Base-by-base conservation (phyloP, 37 sponge, comb jelly and placozoan genomes). In the Cliona cf. orientalis region DNA sequence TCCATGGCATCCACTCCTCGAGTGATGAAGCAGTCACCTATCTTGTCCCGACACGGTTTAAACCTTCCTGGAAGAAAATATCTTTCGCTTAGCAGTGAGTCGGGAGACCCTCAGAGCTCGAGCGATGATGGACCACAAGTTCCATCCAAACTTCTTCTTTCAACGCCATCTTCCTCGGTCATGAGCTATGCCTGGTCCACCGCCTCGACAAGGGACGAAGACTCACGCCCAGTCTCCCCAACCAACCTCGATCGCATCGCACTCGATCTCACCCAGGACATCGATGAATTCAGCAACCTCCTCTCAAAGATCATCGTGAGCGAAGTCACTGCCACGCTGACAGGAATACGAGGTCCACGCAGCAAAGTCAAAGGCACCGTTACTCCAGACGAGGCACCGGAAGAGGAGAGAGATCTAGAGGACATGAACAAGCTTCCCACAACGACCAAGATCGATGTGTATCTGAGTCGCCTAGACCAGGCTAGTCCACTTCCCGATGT, bases 141-240 rank as follows among this genome's bases (percentile, higher is more conserved):
- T 66, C 66, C 21, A 22, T 23, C 41, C 28, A 76, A 76, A 43
- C 45, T 45, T 41, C 63, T 42, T 9, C 74, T 71, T n/a, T 66
- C 74, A 31, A 56, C 67, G 26, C 70, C 78, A 2, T 38, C 55
- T 26, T 29, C 63, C 2, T 82, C 83, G 28, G 77, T 83, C 12
- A 74, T 66, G 75, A 79, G 85, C 46, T 82, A 82, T 29, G 80
- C 86, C 33, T 93, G 93, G 93, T 93, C 93, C 33, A 66, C 66
- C 0, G 89, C 93, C 34, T 80, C 89, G 29, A 93, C 93, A 0
- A 70, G 79, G 0, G 90, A 89, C 59, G 86, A 93, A 41, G 85
- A 65, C 22, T 87, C 88, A 14, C 78, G 84, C 1, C 92, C 92
- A 2, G 78, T 83, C 22, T 87, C 92, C 29, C 92, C 92, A 0